A percentile compares a stretch with the other conserved stretches of the same genome.
Conservation (phyloP, 2,888 invertebrate species). For the Suillia variegata region DNA sequence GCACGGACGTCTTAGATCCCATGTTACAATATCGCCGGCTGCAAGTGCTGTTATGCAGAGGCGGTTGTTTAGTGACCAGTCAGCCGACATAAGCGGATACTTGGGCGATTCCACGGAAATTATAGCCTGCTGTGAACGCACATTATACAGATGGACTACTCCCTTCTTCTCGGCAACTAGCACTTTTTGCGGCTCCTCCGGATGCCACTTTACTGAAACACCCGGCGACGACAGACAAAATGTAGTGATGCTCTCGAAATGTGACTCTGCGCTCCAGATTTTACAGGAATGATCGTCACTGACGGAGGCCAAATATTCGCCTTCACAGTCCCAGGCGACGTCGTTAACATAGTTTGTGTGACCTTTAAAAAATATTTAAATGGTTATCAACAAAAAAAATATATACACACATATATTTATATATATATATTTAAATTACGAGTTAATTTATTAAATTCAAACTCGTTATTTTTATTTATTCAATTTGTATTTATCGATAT, state of each 20-base stretch:
- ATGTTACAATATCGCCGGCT: constrained; percentile 70
- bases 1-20: constrained; percentile 71
- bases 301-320: constrained; percentile 73
- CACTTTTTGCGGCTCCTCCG: constrained; percentile 72
- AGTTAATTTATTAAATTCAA: too few species aligned
- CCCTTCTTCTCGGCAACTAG: constrained; percentile 78
- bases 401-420: too few species aligned
- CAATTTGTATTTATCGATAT: not conserved
- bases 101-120: constrained; percentile 69
- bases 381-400: not conserved
- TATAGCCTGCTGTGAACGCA: constrained; percentile 69
- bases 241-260: constrained; percentile 64
- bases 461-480: too few species aligned
- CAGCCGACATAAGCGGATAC: constrained; percentile 69
- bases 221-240: constrained; percentile 72
- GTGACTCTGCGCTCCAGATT: constrained; percentile 67
- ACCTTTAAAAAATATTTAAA: constrained; percentile 53
- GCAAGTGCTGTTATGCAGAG: constrained; percentile 68
- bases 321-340: constrained; percentile 72
- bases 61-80: constrained; percentile 72
- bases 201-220: constrained; percentile 72
- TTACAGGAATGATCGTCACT: constrained; percentile 78
- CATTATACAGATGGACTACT: constrained; percentile 74
- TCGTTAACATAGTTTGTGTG: constrained; percentile 75
- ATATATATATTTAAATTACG: too few species aligned